Percentiles rank a stretch among this genome's conserved stretches.
phyloP scores from a whole-genome alignment of 2,797 vertebrate genomes.

The Alfaro cultratus region DNA sequence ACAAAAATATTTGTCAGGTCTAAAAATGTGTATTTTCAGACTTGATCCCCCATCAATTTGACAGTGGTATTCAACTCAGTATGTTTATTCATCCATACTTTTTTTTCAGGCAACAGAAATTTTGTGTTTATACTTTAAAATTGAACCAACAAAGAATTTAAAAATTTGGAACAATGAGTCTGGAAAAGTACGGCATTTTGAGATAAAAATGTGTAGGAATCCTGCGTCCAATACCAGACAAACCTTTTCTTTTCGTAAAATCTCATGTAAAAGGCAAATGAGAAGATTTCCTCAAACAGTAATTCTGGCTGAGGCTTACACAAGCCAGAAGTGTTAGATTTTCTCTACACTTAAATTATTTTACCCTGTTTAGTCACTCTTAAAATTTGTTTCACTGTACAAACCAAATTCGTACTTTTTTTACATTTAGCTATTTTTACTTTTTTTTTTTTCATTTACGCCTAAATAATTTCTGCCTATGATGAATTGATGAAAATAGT shows the following conservation, averaged over 20 bases:
- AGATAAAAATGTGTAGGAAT: neutral
- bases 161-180: neutral
- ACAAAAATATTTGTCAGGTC: neutral
- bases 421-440: constrained; percentile 14
- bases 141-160: neutral
- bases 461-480: constrained; percentile 23
- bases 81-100: neutral
- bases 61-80: neutral
- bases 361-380: constrained; percentile 70
- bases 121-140: neutral
- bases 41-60: neutral
- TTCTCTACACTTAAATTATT: constrained; percentile 27
- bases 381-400: constrained; percentile 30
- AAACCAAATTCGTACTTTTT: constrained; percentile 24
- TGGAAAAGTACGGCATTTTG: neutral
- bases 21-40: neutral
- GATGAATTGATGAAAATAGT: constrained; percentile 24
- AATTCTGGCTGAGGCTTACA: constrained; percentile 4
- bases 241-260: neutral
- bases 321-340: constrained; percentile 5
- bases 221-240: neutral
- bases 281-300: neutral
- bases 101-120: neutral
- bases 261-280: neutral
- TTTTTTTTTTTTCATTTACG: constrained; percentile 21